phyloP scores from a whole-genome alignment of 2,113 vertebrate species.

The Odobenus rosmarus region DNA sequence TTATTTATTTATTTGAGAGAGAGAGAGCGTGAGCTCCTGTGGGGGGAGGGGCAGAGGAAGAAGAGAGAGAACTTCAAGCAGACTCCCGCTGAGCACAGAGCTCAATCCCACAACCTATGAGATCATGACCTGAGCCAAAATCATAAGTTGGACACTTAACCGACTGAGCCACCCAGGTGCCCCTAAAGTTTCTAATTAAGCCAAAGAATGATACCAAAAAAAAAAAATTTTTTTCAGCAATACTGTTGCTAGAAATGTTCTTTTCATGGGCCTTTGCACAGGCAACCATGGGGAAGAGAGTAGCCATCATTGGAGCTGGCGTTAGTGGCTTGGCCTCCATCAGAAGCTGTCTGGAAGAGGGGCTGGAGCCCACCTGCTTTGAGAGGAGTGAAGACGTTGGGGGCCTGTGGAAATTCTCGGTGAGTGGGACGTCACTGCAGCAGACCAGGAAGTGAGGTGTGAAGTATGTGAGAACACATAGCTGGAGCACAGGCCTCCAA shows the following conservation, averaged over 20 bases:
- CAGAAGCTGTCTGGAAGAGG: slow-evolving; percentile 83
- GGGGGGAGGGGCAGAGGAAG: not conserved
- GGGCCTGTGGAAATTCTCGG: slow-evolving; percentile 88
- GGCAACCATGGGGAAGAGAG: slow-evolving; percentile 73
- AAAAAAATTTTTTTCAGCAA: not conserved
- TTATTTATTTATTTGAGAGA: not conserved
- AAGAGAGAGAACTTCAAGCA: not conserved
- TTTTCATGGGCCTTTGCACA: not conserved
- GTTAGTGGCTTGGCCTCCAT: slow-evolving; percentile 86
- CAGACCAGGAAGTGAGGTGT: not conserved
- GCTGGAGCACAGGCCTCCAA: not conserved
- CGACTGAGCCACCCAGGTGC: not conserved
- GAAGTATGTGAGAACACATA: fast-evolving
- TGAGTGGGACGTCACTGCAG: slow-evolving; percentile 54
- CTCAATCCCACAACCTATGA: not conserved
- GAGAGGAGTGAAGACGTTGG: slow-evolving; percentile 87
- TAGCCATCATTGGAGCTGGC: slow-evolving; percentile 89
- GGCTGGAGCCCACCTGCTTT: slow-evolving; percentile 85
- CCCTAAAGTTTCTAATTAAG: not conserved
- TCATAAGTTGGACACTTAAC: not conserved
- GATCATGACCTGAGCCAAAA: not conserved
- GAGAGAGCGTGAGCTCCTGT: not conserved
- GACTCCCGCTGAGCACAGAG: not conserved
- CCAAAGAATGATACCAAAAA: not conserved
- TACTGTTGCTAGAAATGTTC: not conserved